phyloP scores from a whole-genome alignment of 35 echinoderm and acorn worm genomes.

The Ptychodera flava region DNA sequence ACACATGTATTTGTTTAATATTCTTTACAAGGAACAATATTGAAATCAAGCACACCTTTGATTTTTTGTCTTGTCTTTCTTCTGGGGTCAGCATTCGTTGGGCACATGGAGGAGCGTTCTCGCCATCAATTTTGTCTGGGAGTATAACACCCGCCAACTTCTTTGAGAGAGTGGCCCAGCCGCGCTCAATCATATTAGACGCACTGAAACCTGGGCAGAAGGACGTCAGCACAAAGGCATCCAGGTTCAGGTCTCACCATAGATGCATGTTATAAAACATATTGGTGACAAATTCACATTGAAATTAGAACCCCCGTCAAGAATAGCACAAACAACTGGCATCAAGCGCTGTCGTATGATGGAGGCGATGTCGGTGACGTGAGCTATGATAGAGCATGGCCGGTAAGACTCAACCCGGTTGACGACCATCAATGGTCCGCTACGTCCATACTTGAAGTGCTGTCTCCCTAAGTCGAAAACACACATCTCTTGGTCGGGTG shows the following conservation, averaged over 20 bases:
- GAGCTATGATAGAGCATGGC: background rate
- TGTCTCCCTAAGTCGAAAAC: background rate
- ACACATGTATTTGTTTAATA: no score
- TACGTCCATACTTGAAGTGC: background rate
- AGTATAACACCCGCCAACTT: slow-evolving; percentile 25
- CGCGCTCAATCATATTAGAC: slow-evolving; percentile 11
- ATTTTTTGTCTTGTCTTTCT: slow-evolving; percentile 6
- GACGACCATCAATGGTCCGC: background rate
- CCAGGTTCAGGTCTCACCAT: slow-evolving; percentile 22
- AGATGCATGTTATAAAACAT: slow-evolving; percentile 21
- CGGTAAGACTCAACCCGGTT: slow-evolving; percentile 22
- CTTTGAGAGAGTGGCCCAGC: slow-evolving; percentile 32
- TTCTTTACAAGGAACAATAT: no score
- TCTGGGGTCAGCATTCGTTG: background rate
- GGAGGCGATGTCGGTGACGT: slow-evolving; percentile 29
- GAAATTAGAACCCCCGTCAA: slow-evolving; percentile 44
- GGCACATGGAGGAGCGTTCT: slow-evolving; percentile 9
- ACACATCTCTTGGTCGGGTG: background rate
- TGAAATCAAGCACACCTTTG: background rate
- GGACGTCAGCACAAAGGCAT: slow-evolving; percentile 19
- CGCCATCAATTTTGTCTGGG: slow-evolving; percentile 18
- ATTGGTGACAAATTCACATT: slow-evolving; percentile 20
- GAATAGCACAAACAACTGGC: background rate
- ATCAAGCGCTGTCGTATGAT: background rate
- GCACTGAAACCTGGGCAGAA: slow-evolving; percentile 33